Conservation (phyloP, 1,140 invertebrate genomes). For the Drosophila aff. region DNA sequence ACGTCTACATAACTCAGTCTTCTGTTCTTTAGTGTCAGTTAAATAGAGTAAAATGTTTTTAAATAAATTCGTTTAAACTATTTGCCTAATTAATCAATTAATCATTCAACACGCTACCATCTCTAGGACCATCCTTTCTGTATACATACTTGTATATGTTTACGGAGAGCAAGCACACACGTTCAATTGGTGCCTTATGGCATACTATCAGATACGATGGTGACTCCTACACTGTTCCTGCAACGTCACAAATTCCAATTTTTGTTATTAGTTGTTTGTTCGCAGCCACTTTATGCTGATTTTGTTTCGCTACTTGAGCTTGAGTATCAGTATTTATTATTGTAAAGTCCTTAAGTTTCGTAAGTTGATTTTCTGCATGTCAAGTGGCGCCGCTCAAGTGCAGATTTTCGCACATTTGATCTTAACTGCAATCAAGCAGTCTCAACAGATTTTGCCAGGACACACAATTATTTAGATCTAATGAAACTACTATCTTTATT, state of each 20-base stretch:
- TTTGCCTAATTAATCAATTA: background rate
- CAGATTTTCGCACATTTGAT: conserved; percentile 76
- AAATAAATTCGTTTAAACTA: background rate
- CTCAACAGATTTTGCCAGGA: background rate
- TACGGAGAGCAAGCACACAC: background rate
- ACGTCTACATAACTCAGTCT: background rate
- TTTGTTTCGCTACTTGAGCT: conserved; percentile 76
- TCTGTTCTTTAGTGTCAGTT: no score
- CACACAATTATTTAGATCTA: no score
- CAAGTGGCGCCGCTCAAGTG: conserved; percentile 73
- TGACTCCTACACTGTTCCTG: conserved; percentile 11
- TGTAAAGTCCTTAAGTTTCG: conserved; percentile 68
- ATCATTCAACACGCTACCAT: background rate
- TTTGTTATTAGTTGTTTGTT: conserved; percentile 62
- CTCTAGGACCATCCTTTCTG: conserved; percentile 1
- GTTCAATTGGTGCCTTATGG: background rate
- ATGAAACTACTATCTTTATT: background rate
- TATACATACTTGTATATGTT: background rate
- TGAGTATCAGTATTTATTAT: conserved; percentile 75
- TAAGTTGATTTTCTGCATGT: conserved; percentile 39
- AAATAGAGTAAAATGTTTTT: background rate
- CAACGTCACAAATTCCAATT: conserved; percentile 22
- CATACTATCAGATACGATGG: conserved; percentile 2
- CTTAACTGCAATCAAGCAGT: conserved; percentile 5
- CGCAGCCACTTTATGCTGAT: conserved; percentile 80